phyloP scores from a whole-genome alignment of 2,888 invertebrate genomes.

The Phengaris arion region DNA sequence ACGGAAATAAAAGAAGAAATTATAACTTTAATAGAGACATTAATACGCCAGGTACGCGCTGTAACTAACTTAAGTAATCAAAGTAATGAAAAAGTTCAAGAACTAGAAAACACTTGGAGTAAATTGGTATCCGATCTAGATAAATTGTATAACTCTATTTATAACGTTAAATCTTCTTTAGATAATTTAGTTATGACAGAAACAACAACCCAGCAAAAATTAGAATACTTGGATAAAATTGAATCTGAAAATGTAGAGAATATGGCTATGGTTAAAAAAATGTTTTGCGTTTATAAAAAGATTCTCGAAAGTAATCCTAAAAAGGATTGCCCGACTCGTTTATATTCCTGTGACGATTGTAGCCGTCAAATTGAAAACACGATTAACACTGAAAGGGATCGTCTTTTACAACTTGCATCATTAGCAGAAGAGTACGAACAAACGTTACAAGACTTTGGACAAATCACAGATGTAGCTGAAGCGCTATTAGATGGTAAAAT shows the following conservation, averaged over 20 bases:
- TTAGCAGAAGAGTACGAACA: conserved; percentile 93
- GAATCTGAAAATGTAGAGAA: conserved; percentile 83
- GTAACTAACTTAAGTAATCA: conserved; percentile 82
- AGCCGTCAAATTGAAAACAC: conserved; percentile 84
- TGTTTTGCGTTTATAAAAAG: conserved; percentile 81
- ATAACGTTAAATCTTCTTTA: conserved; percentile 72
- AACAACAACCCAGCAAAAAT: conserved; percentile 82
- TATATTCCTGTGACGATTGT: conserved; percentile 83
- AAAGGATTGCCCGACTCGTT: conserved; percentile 83
- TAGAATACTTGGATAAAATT: conserved; percentile 84
- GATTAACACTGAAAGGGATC: conserved; percentile 86
- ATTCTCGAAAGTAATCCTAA: conserved; percentile 85
- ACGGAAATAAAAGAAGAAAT: conserved; percentile 83
- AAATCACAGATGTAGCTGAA: conserved; percentile 91
- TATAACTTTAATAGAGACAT: conserved; percentile 79
- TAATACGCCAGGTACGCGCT: conserved; percentile 83
- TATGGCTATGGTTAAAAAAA: conserved; percentile 79
- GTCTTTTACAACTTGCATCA: conserved; percentile 85
- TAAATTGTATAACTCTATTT: conserved; percentile 75
- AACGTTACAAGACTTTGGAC: conserved; percentile 90
- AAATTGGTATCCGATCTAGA: conserved; percentile 83
- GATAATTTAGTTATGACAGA: conserved; percentile 81
- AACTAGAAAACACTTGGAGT: conserved; percentile 84
- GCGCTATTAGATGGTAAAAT: conserved; percentile 88
- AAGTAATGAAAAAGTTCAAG: conserved; percentile 65